Percentiles rank a stretch among this genome's conserved stretches.
These are phyloP conservation scores for Osedax fenrisi DNA, from an alignment of 2,888 invertebrate genomes.

Conservation along the genomic window DNA sequence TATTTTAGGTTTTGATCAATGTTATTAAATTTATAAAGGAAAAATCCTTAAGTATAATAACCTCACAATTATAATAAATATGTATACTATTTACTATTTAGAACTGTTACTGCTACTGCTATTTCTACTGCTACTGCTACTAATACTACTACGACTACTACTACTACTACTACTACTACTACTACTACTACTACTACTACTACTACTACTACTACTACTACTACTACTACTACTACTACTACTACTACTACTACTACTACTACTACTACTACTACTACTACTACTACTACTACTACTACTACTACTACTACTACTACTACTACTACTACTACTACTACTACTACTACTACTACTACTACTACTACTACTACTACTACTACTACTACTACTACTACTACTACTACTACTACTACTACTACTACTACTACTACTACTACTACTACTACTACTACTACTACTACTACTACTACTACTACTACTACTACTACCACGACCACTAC, in stretches of 20 bases:
- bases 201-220: slow-evolving; percentile 2
- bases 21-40: too few species aligned
- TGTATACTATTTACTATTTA: too few species aligned
- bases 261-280: too few species aligned
- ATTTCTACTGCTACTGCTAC: too few species aligned
- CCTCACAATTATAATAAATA: too few species aligned
- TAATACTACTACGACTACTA: too few species aligned
- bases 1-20: too few species aligned
- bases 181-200: slow-evolving; percentile 2
- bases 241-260: slow-evolving; percentile 2
- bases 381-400: neutral
- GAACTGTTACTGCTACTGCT: slow-evolving; percentile 2
- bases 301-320: neutral
- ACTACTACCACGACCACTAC: neutral
- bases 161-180: too few species aligned
- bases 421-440: neutral
- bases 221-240: slow-evolving; percentile 2
- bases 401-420: neutral
- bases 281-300: neutral
- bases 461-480: slow-evolving; percentile 2
- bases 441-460: neutral
- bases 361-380: slow-evolving; percentile 2
- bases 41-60: too few species aligned
- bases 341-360: slow-evolving; percentile 2
- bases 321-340: neutral